phyloP scores from a whole-genome alignment of 1,140 invertebrate species.

The Calosoma granatense region DNA sequence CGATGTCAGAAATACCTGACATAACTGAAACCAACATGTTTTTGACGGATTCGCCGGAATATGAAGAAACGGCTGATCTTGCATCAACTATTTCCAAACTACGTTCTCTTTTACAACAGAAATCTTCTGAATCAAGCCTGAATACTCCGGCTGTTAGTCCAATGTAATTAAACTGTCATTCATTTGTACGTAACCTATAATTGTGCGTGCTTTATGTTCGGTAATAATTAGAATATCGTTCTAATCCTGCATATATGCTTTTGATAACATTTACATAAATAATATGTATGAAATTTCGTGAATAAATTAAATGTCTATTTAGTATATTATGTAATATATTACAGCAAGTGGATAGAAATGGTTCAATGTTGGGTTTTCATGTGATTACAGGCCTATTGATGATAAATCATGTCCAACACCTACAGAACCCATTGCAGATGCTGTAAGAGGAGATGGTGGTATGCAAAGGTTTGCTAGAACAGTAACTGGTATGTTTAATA shows the following conservation, averaged over 20 bases:
- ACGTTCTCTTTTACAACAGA: slow-evolving; percentile 51
- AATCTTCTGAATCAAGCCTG: slow-evolving; percentile 38
- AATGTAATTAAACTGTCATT: slow-evolving; percentile 21
- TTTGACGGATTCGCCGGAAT: slow-evolving; percentile 38
- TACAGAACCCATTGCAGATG: slow-evolving; percentile 11
- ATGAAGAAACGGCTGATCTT: slow-evolving; percentile 61
- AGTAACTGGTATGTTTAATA: slow-evolving; percentile 32
- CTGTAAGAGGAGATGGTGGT: slow-evolving; percentile 25
- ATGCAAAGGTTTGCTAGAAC: slow-evolving; percentile 31
- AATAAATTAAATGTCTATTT: not conserved
- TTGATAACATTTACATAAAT: not conserved
- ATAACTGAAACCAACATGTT: not conserved
- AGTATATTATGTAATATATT: too few relatives aligned
- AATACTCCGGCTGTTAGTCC: slow-evolving; percentile 32
- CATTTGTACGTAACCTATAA: too few relatives aligned
- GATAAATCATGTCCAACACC: slow-evolving; percentile 8
- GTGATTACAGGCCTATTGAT: slow-evolving; percentile 2
- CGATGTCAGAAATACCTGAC: not conserved
- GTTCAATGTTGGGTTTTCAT: too few relatives aligned
- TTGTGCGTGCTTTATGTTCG: not conserved
- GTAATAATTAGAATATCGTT: not conserved
- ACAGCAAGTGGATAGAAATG: too few relatives aligned
- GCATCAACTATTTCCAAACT: slow-evolving; percentile 62
- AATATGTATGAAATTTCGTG: not conserved
- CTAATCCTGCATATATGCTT: not conserved